phyloP scores from a whole-genome alignment of 2,113 vertebrate genomes.

The Ptilonorhynchus violaceus region DNA sequence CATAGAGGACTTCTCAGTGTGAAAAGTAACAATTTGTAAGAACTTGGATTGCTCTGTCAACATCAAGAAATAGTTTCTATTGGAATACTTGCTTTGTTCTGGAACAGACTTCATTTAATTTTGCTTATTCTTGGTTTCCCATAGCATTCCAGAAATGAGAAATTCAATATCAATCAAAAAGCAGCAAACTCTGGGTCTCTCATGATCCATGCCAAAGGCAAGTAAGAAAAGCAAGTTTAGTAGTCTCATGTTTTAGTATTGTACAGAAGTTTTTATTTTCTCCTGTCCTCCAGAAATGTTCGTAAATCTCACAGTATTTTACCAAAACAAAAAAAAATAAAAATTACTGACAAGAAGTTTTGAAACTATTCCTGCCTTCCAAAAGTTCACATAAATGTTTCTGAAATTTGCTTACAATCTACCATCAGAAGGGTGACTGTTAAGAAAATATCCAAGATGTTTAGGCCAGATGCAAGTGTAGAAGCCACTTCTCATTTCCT shows the following conservation, averaged over 20 bases:
- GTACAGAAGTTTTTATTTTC: neutral
- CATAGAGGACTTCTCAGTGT: neutral
- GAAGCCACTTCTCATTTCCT: neutral
- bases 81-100: neutral
- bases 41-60: neutral
- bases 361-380: neutral
- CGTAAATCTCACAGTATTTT: neutral
- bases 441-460: neutral
- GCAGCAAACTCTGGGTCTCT: neutral
- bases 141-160: neutral
- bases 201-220: neutral
- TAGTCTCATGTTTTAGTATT: neutral
- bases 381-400: neutral
- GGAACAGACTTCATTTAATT: neutral
- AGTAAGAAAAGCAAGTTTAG: neutral
- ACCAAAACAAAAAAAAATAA: neutral
- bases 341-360: neutral
- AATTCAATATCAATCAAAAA: neutral
- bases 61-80: neutral
- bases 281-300: neutral
- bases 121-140: neutral
- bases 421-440: neutral
- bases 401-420: neutral
- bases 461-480: neutral
- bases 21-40: neutral